phyloP scores from a whole-genome alignment of 2,797 vertebrate species.

The Lagorchestes hirsutus region DNA sequence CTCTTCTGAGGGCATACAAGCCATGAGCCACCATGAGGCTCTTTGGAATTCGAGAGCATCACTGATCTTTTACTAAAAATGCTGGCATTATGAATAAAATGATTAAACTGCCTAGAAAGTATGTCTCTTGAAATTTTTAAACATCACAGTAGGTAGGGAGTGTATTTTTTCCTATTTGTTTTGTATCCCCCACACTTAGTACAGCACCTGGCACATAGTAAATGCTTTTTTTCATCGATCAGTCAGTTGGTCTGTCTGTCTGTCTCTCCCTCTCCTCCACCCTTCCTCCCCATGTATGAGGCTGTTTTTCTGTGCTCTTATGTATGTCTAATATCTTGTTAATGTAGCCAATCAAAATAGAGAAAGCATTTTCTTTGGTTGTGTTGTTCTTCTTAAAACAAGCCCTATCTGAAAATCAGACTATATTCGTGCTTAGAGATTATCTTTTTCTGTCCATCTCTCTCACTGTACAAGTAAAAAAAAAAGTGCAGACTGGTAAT shows the following conservation, averaged over 20 bases:
- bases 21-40: not conserved
- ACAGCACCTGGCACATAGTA: not conserved
- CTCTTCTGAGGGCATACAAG: not conserved
- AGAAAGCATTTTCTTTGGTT: not conserved
- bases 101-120: not conserved
- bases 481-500: not conserved
- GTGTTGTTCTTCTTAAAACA: not conserved
- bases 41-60: not conserved
- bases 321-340: not conserved
- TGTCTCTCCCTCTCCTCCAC: too few species aligned
- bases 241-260: too few species aligned
- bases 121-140: not conserved
- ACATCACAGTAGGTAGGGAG: not conserved
- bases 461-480: not conserved
- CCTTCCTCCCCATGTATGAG: not conserved
- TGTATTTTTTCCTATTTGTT: not conserved
- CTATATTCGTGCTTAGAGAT: not conserved
- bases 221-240: not conserved
- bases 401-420: not conserved
- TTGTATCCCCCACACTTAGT: not conserved
- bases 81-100: not conserved
- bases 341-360: not conserved
- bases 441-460: not conserved
- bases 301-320: not conserved
- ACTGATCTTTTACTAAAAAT: not conserved